Percentiles rank a stretch among this genome's conserved stretches.
Conservation (phyloP, 2,797 vertebrate species). For the Leptodactylus fallax region DNA sequence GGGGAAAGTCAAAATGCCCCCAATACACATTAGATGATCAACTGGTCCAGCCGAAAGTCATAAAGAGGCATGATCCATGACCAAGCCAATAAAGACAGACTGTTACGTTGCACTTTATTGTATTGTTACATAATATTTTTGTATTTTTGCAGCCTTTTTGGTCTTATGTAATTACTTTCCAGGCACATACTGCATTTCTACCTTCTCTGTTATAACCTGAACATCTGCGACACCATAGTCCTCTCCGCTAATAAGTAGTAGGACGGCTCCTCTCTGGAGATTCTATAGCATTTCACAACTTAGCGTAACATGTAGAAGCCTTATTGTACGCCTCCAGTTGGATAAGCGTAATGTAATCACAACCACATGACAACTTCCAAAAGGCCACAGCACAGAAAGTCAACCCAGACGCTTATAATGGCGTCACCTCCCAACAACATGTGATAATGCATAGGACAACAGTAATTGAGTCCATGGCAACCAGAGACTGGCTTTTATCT, state of each 20-base stretch:
- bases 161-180: background rate
- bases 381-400: background rate
- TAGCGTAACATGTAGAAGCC: background rate
- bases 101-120: background rate
- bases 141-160: background rate
- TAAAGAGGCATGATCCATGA: background rate
- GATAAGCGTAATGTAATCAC: background rate
- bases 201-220: background rate
- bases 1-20: no score
- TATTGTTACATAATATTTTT: background rate
- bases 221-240: background rate
- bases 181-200: background rate
- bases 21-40: no score
- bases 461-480: background rate
- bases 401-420: background rate
- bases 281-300: slow-evolving; percentile 8
- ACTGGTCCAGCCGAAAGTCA: no score
- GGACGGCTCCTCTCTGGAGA: background rate
- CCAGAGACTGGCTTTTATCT: background rate
- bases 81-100: background rate
- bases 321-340: background rate
- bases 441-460: background rate
- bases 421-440: background rate
- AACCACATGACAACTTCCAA: background rate
- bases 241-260: background rate